These are phyloP conservation scores for Erethizon dorsatum DNA, from an alignment of 2,797 vertebrate species.

Conservation along the genomic window DNA sequence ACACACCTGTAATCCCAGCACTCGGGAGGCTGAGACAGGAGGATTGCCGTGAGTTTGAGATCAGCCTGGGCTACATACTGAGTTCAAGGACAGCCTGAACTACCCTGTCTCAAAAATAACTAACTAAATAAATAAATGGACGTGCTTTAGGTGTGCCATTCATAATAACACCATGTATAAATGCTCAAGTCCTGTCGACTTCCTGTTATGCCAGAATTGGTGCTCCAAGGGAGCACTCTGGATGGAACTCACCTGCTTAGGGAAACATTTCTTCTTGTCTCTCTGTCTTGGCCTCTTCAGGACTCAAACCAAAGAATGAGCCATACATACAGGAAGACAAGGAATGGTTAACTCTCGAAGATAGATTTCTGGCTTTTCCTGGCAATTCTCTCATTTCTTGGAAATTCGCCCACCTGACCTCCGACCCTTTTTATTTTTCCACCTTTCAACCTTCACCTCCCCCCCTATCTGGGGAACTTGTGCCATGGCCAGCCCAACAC, in stretches of 20 bases:
- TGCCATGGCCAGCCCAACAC: background rate
- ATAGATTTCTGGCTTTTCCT: background rate
- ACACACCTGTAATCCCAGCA: background rate
- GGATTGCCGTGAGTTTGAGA: background rate
- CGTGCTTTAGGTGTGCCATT: background rate
- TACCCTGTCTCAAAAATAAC: background rate
- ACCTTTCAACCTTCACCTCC: background rate
- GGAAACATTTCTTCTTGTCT: background rate
- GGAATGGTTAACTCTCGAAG: background rate
- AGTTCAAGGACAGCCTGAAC: background rate
- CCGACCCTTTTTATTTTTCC: background rate
- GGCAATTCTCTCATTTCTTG: conserved; percentile 50
- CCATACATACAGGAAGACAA: background rate
- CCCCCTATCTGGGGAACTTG: background rate
- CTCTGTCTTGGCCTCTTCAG: background rate
- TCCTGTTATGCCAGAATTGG: background rate
- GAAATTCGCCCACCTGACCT: conserved; percentile 14
- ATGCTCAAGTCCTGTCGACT: background rate
- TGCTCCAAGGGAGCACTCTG: fast-evolving
- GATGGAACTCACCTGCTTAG: background rate
- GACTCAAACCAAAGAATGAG: conserved; percentile 18
- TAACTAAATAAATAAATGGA: background rate
- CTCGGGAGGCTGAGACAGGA: background rate
- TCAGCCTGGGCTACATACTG: no score
- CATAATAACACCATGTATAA: background rate